Evolutionary conservation across 2,113 vertebrate species (phyloP), one percentile per base, ranked within the genome.

Genomic region (Rhadina sibilatrix): DNA sequence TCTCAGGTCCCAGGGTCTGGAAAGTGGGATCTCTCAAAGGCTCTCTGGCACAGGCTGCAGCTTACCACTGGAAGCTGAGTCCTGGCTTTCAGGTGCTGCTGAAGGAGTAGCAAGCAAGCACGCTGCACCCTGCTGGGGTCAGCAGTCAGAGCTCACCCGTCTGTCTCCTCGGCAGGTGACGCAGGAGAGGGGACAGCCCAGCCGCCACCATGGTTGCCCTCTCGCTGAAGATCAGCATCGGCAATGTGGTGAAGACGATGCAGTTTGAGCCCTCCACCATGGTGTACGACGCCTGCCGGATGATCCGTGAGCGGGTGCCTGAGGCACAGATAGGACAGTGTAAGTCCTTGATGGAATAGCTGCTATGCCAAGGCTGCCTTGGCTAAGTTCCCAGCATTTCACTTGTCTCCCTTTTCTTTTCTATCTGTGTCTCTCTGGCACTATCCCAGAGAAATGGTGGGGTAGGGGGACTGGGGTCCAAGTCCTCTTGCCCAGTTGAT

Each of bases 211-310:
- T 99, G 99, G 99, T 99, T 96, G 99, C 99, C n/a, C 97, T 99
- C 75, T 99, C 99, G 1, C 97, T 99, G 94, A 99, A 99, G 98
- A 99, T 99, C 97, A 98, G 99, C 87, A 99, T 99, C 11, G 99
- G 99, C 56, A 99, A 99, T 72, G 99, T 99, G 96, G 98, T 99
- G 98, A 99, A 99, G 98, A 99, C 99, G 0, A 99, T 99, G 99
- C 99, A 99, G 97, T 99, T 99, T 10, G 99, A 99, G 97, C 99
- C 99, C 14, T 99, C 99, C 95, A 99, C 99, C 72, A 98, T 99
- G 99, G 99, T 99, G 88, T 99, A 99, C 0, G 99, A 99, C 0
- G 99, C 99, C 82, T 99, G 99, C 95, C 99, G 98, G 21, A 99
- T 99, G 91, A 99, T 99, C 96, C 98, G 99, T 7, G 99, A 99